phyloP scores from a whole-genome alignment of 2,113 vertebrate species.

The Seriola aureovittata region DNA sequence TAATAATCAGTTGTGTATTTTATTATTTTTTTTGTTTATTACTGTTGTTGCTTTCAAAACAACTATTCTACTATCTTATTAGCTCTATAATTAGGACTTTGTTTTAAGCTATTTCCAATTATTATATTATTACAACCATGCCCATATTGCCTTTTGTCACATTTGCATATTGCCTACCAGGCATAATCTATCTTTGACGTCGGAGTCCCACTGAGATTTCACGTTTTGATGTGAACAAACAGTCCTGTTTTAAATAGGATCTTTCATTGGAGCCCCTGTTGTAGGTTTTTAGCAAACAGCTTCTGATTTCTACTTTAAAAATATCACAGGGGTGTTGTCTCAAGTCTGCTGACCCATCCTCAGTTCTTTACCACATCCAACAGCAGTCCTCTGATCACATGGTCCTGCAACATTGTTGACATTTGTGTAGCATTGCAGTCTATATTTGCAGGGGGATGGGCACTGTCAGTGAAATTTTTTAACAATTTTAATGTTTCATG shows the following conservation, averaged over 20 bases:
- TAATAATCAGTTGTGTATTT: neutral
- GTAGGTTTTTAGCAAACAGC: slow-evolving; percentile 4
- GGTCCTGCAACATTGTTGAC: slow-evolving; percentile 62
- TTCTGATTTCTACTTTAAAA: slow-evolving; percentile 25
- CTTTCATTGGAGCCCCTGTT: neutral
- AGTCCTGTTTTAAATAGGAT: neutral
- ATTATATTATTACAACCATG: neutral
- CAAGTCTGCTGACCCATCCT: slow-evolving; percentile 21
- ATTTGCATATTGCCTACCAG: neutral
- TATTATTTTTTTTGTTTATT: neutral
- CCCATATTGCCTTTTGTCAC: neutral
- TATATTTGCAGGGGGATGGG: slow-evolving; percentile 32
- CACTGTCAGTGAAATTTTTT: neutral
- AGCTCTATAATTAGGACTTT: neutral
- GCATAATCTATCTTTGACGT: neutral
- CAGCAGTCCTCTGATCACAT: slow-evolving; percentile 51
- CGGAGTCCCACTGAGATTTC: neutral
- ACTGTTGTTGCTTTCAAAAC: neutral
- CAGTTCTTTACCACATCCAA: slow-evolving; percentile 43
- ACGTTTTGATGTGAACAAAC: neutral
- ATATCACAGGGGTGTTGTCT: slow-evolving; percentile 44
- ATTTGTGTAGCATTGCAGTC: slow-evolving; percentile 31
- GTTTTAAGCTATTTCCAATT: neutral
- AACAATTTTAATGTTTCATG: slow-evolving; percentile 40
- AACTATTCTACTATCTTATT: neutral